A percentile compares a stretch with the other conserved stretches of the same genome.
Evolutionary conservation across 2,113 vertebrate species (phyloP).

Genomic region (Etheostoma cragini): DNA sequence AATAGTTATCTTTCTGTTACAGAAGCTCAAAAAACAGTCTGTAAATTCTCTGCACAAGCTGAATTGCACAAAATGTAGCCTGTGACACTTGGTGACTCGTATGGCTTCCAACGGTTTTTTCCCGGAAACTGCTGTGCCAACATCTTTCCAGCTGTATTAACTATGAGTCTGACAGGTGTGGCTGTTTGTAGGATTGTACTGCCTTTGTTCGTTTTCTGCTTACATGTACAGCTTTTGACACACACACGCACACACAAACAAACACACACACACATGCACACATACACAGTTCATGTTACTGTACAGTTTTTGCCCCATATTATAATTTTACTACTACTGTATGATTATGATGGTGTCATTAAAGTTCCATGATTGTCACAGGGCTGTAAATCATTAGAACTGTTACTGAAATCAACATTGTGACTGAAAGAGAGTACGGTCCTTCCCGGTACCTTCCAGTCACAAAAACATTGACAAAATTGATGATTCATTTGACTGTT

Average conservation of each 20-base stretch:
- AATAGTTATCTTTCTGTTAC: neutral
- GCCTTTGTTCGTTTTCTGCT: slow-evolving; percentile 1
- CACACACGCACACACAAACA: slow-evolving; percentile 6
- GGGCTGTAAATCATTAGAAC: neutral
- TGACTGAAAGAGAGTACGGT: neutral
- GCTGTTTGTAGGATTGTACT: neutral
- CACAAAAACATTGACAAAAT: neutral
- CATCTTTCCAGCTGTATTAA: slow-evolving; percentile 2
- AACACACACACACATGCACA: neutral
- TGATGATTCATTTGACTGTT: neutral
- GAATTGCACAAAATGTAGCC: neutral
- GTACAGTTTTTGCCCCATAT: slow-evolving; percentile 11
- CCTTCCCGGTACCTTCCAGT: too few species aligned
- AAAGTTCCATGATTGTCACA: neutral
- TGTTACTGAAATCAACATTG: neutral
- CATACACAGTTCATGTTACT: neutral
- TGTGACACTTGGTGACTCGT: neutral
- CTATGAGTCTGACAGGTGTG: neutral
- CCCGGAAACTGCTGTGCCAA: neutral
- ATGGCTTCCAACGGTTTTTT: neutral
- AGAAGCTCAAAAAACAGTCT: neutral
- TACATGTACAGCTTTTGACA: slow-evolving; percentile 1
- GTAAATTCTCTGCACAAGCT: neutral
- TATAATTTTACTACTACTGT: neutral
- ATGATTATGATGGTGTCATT: neutral